Percentiles rank a stretch among this genome's conserved stretches.
Conservation (phyloP, 2,888 invertebrate genomes). For the Laspeyria flexula region DNA sequence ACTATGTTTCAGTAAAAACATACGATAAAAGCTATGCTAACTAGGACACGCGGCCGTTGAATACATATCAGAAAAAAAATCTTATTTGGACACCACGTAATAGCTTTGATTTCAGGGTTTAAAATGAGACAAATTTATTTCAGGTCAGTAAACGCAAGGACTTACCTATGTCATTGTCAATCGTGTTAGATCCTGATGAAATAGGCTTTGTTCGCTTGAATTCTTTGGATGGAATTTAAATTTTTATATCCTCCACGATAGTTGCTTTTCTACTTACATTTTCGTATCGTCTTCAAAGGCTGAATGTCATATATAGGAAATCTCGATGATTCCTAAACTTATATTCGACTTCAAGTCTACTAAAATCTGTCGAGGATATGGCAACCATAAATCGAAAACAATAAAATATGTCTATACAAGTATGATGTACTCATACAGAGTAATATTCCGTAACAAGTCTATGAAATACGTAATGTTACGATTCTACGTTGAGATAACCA, state of each 20-base stretch:
- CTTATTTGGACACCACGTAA: no score
- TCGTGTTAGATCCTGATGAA: constrained; percentile 1
- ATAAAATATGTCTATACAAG: not conserved
- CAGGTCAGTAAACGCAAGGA: constrained; percentile 1
- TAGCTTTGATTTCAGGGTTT: not conserved
- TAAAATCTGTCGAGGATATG: not conserved
- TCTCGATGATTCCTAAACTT: not conserved
- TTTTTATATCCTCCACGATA: not conserved
- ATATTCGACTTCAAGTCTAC: not conserved
- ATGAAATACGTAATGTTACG: constrained; percentile 19
- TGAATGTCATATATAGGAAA: not conserved
- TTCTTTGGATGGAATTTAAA: not conserved
- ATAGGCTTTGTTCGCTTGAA: constrained; percentile 3
- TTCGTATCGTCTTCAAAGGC: not conserved
- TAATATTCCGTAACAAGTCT: constrained; percentile 11
- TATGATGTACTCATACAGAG: constrained; percentile 8
- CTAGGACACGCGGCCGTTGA: no score
- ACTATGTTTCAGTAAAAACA: no score
- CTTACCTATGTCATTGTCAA: constrained; percentile 10
- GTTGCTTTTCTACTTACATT: not conserved
- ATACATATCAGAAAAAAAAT: no score
- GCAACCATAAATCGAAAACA: not conserved
- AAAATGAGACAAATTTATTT: constrained; percentile 4
- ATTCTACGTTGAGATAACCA: constrained; percentile 21
- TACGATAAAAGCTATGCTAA: no score